Evolutionary conservation across 2,888 invertebrate species (phyloP), one percentile per base, ranked within the genome.

Genomic region (Drosophila koepferae): DNA sequence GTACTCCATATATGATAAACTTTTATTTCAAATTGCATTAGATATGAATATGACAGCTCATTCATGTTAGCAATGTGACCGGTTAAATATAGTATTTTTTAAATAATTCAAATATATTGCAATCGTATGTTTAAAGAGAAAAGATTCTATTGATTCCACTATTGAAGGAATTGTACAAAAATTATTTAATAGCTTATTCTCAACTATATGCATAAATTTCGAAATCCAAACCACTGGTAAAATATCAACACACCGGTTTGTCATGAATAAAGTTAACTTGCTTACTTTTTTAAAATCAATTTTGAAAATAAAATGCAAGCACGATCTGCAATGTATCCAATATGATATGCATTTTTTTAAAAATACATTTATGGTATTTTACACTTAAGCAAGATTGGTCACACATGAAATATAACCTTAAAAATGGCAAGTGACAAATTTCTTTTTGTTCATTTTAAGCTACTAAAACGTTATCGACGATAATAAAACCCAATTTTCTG

Each of bases 341-440:
- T 55, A n/a, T 40, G n/a, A 40, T 41, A 20, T 51, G 34, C 16
- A 18, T 36, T 43, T 43, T 63, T 56, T 36, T 2, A 43, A 67
- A 49, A 20, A 34, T 44, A 40, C 40, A 61, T 63, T 23, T 36
- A 28, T 20, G 16, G 49, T 41, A 76, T 82, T 83, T 79, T 72
- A 16, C n/a, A 54, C 16, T 48, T 82, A 54, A 48, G 28, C n/a
- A 31, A 46, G 48, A 31, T 60, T 86, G 84, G 84, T 65, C 84
- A 89, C 89, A 86, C 89, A 67, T 54, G 46, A 58, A 68, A 70
- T 79, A 89, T 85, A 85, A 85, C 85, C 85, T 85, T 86, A 90
- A 89, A 90, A 81, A 78, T 90, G 90, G 86, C 91, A 90, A 89
- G 89, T 89, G 90, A 84, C 84, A 90, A 86, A 83, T 86, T 90